Evolutionary conservation across 2,888 invertebrate species (phyloP).

Genomic region (Noctua pronuba): DNA sequence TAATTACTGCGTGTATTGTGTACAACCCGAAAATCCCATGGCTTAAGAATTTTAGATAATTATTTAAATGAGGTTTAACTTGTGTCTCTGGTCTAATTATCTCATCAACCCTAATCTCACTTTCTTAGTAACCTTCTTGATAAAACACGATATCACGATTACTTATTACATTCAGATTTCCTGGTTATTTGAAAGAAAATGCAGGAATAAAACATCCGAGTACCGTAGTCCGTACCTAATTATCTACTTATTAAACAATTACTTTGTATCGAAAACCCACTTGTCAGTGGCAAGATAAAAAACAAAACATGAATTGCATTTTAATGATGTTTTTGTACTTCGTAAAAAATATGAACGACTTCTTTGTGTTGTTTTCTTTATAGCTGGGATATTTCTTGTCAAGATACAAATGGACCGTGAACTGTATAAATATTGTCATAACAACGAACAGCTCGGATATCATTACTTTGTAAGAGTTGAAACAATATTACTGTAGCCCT

Average conservation of each 20-base stretch:
- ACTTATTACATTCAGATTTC: background rate
- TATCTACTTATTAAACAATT: slow-evolving; percentile 12
- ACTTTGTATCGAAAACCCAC: slow-evolving; percentile 10
- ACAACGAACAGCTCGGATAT: slow-evolving; percentile 34
- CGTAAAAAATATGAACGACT: slow-evolving; percentile 16
- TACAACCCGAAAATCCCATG: background rate
- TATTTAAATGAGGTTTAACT: background rate
- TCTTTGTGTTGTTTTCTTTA: slow-evolving; percentile 40
- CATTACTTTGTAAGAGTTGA: slow-evolving; percentile 39
- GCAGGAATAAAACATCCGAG: background rate
- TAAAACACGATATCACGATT: background rate
- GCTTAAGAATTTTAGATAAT: slow-evolving; percentile 4
- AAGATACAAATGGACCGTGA: slow-evolving; percentile 47
- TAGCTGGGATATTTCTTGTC: slow-evolving; percentile 33
- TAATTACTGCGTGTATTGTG: slow-evolving; percentile 18
- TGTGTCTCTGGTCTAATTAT: background rate
- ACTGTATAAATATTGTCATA: slow-evolving; percentile 56
- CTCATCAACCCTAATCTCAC: background rate
- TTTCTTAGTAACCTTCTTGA: background rate
- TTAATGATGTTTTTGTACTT: slow-evolving; percentile 44
- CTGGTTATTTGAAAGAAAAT: background rate
- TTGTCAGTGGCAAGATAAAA: slow-evolving; percentile 34
- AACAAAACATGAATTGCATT: slow-evolving; percentile 49
- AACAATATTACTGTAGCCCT: slow-evolving; percentile 43
- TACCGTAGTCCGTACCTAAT: background rate